Evolutionary conservation across 2,888 invertebrate genomes (phyloP).

Genomic region (Meganola albula): DNA sequence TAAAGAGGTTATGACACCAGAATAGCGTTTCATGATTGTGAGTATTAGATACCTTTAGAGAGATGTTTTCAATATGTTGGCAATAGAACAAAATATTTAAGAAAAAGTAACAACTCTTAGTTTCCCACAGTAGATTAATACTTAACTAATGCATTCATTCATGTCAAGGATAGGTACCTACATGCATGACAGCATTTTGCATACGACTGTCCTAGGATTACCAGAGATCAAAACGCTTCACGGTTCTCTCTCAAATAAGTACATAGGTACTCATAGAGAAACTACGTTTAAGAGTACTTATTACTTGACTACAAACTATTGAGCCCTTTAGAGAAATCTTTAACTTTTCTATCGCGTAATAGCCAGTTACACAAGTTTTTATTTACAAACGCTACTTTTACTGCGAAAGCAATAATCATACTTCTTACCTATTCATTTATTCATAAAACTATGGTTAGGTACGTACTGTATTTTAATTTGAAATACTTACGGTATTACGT

Average conservation of each 20-base stretch:
- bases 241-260: conserved; percentile 31
- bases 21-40: too few species aligned
- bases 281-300: conserved; percentile 20
- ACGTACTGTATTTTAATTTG: not conserved
- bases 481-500: not conserved
- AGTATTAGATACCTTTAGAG: too few species aligned
- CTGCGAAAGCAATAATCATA: conserved; percentile 5
- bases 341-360: conserved; percentile 12
- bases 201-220: conserved; percentile 23
- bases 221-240: conserved; percentile 24
- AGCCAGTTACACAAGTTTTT: conserved; percentile 14
- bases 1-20: too few species aligned
- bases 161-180: too few species aligned
- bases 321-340: conserved; percentile 27
- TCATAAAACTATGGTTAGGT: not conserved
- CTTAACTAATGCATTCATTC: too few species aligned
- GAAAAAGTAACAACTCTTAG: too few species aligned
- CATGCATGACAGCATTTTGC: too few species aligned
- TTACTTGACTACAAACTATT: conserved; percentile 1
- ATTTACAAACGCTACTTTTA: conserved; percentile 19
- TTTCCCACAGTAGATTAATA: too few species aligned
- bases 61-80: too few species aligned
- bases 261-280: conserved; percentile 16
- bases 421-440: not conserved
- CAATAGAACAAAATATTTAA: too few species aligned